Evolutionary conservation across 2,888 invertebrate species (phyloP), one percentile per base, ranked within the genome.

Genomic region (Laothoe populi): DNA sequence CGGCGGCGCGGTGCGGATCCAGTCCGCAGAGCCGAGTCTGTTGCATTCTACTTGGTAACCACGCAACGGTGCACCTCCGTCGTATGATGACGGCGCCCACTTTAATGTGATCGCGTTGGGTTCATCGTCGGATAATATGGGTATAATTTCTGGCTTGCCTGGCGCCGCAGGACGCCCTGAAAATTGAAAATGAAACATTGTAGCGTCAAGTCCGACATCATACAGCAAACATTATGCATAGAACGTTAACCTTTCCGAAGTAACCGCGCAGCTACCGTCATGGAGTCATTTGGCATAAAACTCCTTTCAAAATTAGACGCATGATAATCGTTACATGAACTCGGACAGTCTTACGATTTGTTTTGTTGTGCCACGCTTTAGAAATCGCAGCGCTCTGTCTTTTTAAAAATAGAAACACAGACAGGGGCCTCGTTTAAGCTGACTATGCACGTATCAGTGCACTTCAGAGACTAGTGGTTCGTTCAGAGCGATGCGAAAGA

Each of bases 61-160:
- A 42, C 95, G 95, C 68, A 98, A 95, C 44, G 97, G 96, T 40
- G 97, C 96, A 44, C 98, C 98, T 42, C 98, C 98, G 88, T 98
- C 97, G 82, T 95, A 95, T 59, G 94, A 88, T 31, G 98, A 96
- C 61, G 96, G 95, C 69, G 95, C 94, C 98, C 98, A 98, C 72
- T 95, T 94, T 67, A 98, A 94, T 21, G 96, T 96, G 45, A 98
- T 95, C 31, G 96, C 95, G 82, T 97, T 97, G n/a, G 96, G 96
- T 75, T 96, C 95, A 35, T 95, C 95, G 66, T 95, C 95, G 66
- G 96, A 95, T 65, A 93, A 87, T 65, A 95, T 94, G 61, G 96
- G 95, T 67, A 96, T 94, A 66, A 98, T 94, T 71, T 96, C 95
- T 58, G 98, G 98, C 78, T 96, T 96, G 59, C 97, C 97, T 57